Conservation (phyloP, 2,888 invertebrate genomes). For the Lithodes maja region DNA sequence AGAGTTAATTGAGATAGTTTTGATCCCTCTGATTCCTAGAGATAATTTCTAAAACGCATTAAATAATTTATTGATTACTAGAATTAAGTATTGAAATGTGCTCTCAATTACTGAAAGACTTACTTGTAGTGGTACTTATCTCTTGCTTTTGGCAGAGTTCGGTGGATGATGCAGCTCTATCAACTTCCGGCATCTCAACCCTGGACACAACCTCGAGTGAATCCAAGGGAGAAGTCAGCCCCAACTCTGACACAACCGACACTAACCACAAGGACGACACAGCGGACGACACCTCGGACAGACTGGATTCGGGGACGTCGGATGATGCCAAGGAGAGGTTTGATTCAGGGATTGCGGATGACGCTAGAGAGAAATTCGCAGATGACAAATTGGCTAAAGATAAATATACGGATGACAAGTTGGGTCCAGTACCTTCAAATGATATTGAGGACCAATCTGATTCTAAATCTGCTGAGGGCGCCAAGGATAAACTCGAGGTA, state of each 20-base stretch:
- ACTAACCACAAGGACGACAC: constrained; percentile 16
- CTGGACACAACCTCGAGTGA: constrained; percentile 57
- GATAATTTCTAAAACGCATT: no score
- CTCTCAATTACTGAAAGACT: no score
- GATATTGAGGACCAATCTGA: no score
- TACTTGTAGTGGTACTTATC: no score
- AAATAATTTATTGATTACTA: no score
- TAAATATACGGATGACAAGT: no score
- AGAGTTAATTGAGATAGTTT: no score
- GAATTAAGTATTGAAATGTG: no score
- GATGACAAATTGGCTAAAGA: no score
- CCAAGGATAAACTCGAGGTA: not conserved
- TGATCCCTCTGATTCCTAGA: no score
- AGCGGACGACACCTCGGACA: constrained; percentile 12
- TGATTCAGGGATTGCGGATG: not conserved
- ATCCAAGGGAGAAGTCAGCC: constrained; percentile 47
- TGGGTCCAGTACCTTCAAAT: no score
- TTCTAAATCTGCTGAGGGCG: constrained; percentile 6
- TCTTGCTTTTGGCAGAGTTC: constrained; percentile 51
- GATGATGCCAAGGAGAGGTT: not conserved
- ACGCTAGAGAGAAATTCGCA: constrained; percentile 20
- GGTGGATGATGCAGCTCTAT: constrained; percentile 51
- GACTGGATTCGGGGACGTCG: not conserved
- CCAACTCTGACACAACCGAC: constrained; percentile 32
- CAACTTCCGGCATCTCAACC: constrained; percentile 60